A percentile compares a stretch with the other conserved stretches of the same genome.
Evolutionary conservation across 2,797 vertebrate genomes (phyloP).

Genomic region (Myotis findleyi): DNA sequence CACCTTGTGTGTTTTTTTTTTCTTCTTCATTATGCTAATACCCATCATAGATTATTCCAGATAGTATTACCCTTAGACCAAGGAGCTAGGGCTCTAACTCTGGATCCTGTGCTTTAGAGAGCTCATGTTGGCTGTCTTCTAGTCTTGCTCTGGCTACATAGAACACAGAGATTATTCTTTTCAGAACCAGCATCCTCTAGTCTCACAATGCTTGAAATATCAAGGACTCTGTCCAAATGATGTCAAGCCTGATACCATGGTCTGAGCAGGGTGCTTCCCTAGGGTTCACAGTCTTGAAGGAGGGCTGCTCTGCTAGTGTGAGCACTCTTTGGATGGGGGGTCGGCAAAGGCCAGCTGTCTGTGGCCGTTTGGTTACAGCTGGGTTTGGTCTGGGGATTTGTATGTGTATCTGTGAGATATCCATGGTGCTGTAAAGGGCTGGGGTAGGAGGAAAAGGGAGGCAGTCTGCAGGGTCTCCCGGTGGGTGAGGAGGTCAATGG

Average conservation of each 20-base stretch:
- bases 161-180: background rate
- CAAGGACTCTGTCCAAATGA: background rate
- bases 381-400: background rate
- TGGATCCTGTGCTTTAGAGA: background rate
- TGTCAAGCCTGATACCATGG: background rate
- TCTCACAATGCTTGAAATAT: background rate
- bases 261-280: background rate
- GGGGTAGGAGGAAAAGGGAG: background rate
- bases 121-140: background rate
- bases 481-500: background rate
- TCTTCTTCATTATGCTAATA: background rate
- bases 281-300: background rate
- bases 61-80: background rate
- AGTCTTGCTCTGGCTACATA: background rate
- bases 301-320: background rate
- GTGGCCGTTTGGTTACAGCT: background rate
- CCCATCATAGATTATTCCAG: background rate
- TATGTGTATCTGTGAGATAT: background rate
- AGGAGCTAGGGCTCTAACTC: background rate
- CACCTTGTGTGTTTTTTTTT: background rate
- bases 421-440: background rate
- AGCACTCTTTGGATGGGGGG: background rate
- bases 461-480: background rate
- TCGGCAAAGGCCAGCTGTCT: background rate
- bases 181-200: background rate